Percentiles rank a stretch among this genome's conserved stretches.
Conservation (phyloP, 1,140 invertebrate genomes). For the Pachyrhynchus sulphureomaculatus region DNA sequence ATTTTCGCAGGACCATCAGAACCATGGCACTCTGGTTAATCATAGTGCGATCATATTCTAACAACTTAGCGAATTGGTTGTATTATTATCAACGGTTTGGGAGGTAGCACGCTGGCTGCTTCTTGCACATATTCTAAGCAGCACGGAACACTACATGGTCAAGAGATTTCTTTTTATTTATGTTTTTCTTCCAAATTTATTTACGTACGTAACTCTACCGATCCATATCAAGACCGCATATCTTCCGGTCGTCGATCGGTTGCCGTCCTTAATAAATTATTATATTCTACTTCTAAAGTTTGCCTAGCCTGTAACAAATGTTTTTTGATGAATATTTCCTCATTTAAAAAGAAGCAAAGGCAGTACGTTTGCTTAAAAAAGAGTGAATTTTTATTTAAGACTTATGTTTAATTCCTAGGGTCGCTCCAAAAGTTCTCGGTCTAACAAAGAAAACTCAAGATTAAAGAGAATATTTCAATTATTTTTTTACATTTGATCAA, state of each 20-base stretch:
- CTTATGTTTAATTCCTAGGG: too few relatives aligned
- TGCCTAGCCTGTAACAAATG: constrained; percentile 70
- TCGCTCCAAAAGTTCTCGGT: too few relatives aligned
- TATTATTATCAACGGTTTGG: constrained; percentile 35
- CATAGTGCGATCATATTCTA: background rate
- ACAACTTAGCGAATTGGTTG: constrained; percentile 1
- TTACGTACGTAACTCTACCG: constrained; percentile 7
- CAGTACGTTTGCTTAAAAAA: too few relatives aligned
- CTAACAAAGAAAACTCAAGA: too few relatives aligned
- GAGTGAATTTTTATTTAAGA: too few relatives aligned
- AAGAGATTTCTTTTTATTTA: constrained; percentile 29
- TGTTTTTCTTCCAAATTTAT: constrained; percentile 10
- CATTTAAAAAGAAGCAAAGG: background rate
- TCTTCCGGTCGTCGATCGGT: constrained; percentile 76
- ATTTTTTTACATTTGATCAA: too few relatives aligned
- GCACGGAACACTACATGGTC: constrained; percentile 49
- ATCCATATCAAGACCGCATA: constrained; percentile 48
- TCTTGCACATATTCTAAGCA: constrained; percentile 33
- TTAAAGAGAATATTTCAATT: too few relatives aligned
- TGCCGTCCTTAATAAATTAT: constrained; percentile 79
- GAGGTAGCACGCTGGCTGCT: constrained; percentile 47
- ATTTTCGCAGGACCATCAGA: constrained; percentile 5
- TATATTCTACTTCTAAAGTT: constrained; percentile 88
- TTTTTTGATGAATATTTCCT: background rate
- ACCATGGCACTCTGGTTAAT: background rate